Evolutionary conservation across 2,113 vertebrate species (phyloP).

Genomic region (Sterrhoptilus dennistouni): DNA sequence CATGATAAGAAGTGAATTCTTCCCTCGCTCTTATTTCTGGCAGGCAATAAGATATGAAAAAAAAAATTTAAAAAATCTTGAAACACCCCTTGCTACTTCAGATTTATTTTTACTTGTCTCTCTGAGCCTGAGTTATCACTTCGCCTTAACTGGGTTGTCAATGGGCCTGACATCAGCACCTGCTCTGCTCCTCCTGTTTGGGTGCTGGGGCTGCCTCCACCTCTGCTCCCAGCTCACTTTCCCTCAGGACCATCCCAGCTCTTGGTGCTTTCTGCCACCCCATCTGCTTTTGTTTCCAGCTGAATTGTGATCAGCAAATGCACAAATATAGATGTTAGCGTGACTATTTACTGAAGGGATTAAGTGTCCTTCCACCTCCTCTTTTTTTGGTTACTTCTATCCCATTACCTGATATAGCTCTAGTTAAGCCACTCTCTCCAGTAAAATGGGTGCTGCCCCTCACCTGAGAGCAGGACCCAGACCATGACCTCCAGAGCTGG

Average conservation of each 20-base stretch:
- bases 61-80: background rate
- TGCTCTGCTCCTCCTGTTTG: background rate
- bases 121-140: background rate
- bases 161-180: background rate
- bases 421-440: background rate
- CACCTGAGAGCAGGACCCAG: background rate
- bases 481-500: background rate
- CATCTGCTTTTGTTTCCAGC: background rate
- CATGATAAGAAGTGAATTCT: constrained; percentile 7
- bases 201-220: background rate
- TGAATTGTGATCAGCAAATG: background rate
- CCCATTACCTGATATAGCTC: background rate
- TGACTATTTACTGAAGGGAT: constrained; percentile 23
- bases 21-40: background rate
- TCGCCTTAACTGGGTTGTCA: background rate
- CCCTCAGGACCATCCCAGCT: background rate
- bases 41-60: background rate
- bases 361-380: background rate
- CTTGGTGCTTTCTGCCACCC: background rate
- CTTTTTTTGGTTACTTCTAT: background rate
- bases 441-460: background rate
- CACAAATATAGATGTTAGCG: background rate
- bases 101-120: background rate
- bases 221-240: background rate
- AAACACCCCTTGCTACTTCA: background rate